Base-by-base conservation (phyloP, 2,797 vertebrate genomes). In the Taeniopygia guttata region DNA sequence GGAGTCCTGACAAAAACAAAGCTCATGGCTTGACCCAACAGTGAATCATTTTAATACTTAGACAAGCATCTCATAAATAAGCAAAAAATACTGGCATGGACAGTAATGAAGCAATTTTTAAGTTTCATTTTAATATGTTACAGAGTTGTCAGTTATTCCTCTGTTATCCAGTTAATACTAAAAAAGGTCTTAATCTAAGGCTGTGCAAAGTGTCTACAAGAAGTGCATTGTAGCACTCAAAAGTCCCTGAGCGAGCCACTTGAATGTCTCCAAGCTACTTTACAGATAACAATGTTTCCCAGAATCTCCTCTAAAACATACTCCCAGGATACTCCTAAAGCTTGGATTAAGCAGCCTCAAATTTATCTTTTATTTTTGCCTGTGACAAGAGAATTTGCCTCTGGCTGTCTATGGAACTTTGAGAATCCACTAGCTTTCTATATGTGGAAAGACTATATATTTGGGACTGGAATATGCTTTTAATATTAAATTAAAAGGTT, bases 231-330 rank as follows among this genome's bases (percentile, higher is more conserved):
- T 10, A 72, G 63, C 59, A 75, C 88, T 82, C 49, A 19, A 11
- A 80, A 84, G 38, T 68, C 76, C 56, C 89, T 60, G 0, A 1
- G 46, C 77, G 84, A 94, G 70, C 84, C 87, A 90, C 62, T 78
- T 72, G 38, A 81, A 69, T 51, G 62, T 89, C 85, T 59, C 80
- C 80, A 64, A 94, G 67, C 59, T 66, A 38, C 55, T 93, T 82
- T 77, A 79, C 17, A 62, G 43, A 84, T 18, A 87, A 29, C 54
- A 80, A 40, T 55, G 52, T 79, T 95, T 76, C 77, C 81, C 74
- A 76, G 74, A 89, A 82, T 84, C 74, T 92, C 63, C 70, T 87
- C 74, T 84, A 49, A 93, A 93, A 91, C 59, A 55, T 32, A 72
- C 48, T 91, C 84, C 66, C 49, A 60, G 78, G 67, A 76, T 63